Percentiles rank a stretch among this genome's conserved stretches.
phyloP scores from a whole-genome alignment of 1,140 invertebrate genomes.

The Zelostemma sp. region DNA sequence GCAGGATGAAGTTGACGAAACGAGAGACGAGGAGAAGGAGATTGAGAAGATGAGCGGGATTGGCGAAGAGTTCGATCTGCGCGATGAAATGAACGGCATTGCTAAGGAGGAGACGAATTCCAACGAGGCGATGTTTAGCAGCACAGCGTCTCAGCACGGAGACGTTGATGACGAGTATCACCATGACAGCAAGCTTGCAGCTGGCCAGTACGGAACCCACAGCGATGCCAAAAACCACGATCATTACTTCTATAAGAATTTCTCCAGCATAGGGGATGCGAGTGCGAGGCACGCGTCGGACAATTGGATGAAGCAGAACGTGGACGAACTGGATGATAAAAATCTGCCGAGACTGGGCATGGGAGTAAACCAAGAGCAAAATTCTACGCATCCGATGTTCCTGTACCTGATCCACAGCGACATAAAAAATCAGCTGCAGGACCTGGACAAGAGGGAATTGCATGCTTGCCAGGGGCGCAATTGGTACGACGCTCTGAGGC shows the following conservation, averaged over 20 bases:
- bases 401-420: slow-evolving; percentile 59
- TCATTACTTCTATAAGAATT: slow-evolving; percentile 28
- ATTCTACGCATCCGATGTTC: slow-evolving; percentile 57
- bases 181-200: background rate
- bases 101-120: too few species aligned
- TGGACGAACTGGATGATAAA: slow-evolving; percentile 27
- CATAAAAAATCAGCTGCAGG: slow-evolving; percentile 54
- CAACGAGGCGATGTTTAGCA: too few species aligned
- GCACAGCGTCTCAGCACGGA: background rate
- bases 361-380: slow-evolving; percentile 19
- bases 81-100: too few species aligned
- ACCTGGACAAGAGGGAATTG: slow-evolving; percentile 53
- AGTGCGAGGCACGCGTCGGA: slow-evolving; percentile 13
- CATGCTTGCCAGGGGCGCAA: slow-evolving; percentile 52
- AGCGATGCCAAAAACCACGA: background rate
- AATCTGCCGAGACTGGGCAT: slow-evolving; percentile 47
- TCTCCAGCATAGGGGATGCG: slow-evolving; percentile 29
- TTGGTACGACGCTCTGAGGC: slow-evolving; percentile 59
- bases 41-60: too few species aligned
- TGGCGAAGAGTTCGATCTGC: too few species aligned
- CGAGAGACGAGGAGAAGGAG: too few species aligned
- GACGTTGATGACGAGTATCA: slow-evolving; percentile 10
- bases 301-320: slow-evolving; percentile 24
- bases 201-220: background rate
- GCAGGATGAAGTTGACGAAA: too few species aligned